phyloP scores from a whole-genome alignment of 2,113 vertebrate genomes.

The Catagonus wagneri region DNA sequence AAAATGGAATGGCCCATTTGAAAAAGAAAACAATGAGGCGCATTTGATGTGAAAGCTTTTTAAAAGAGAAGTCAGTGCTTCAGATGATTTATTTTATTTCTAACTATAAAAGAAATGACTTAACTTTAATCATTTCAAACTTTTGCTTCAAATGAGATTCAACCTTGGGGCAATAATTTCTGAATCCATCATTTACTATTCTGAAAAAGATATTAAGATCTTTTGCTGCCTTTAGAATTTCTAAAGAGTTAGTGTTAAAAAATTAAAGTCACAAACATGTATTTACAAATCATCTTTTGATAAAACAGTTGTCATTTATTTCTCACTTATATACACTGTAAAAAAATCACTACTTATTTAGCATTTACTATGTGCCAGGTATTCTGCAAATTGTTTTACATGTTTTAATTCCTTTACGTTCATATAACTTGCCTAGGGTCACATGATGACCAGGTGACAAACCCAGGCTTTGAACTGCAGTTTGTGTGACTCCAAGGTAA shows the following conservation, averaged over 20 bases:
- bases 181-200: conserved; percentile 67
- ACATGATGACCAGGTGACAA: background rate
- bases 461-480: background rate
- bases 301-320: background rate
- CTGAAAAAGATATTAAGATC: conserved; percentile 62
- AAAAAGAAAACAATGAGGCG: background rate
- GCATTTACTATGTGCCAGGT: background rate
- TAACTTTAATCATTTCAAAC: conserved; percentile 61
- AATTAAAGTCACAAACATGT: background rate
- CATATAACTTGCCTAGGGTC: background rate
- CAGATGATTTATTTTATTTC: conserved; percentile 16
- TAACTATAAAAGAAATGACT: conserved; percentile 21
- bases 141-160: conserved; percentile 64
- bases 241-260: conserved; percentile 58
- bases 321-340: background rate
- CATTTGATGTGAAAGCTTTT: conserved; percentile 43
- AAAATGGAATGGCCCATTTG: conserved; percentile 36
- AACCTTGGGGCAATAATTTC: conserved; percentile 42
- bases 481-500: background rate
- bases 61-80: conserved; percentile 31
- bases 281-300: background rate
- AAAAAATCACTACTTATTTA: background rate
- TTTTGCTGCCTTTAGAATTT: conserved; percentile 61
- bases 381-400: background rate
- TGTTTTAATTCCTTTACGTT: background rate